Base-by-base conservation (phyloP, 2,797 vertebrate species). In the Erethizon dorsatum region DNA sequence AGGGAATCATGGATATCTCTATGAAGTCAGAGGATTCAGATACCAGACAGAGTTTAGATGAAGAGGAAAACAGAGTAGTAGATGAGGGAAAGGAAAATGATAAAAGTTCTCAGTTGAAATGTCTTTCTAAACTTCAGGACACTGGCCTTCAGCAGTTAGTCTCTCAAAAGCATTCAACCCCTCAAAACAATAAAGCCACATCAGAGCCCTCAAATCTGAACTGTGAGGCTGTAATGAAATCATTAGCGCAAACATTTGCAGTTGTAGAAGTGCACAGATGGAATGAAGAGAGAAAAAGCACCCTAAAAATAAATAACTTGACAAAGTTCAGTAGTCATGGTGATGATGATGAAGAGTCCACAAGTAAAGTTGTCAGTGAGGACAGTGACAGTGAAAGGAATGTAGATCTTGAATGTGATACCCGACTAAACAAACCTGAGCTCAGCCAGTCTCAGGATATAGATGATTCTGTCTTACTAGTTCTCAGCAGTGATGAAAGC, bases 401-500 rank as follows among this genome's bases (percentile, higher is more conserved):
- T 67, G 5, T 31, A 17, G 52, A n/a, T 92, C 69, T 54, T 82
- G 79, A 97, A 59, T 84, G 78, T 79, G 11, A 3, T 85, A 61
- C 91, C 28, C 84, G 45, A 61, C 67, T 83, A 0, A 41, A 73
- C 26, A 77, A 54, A 2, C 45, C 50, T 69, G 78, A 82, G 85
- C 77, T 93, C 37, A 73, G 2, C 67, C 79, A 52, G 59, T 83
- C 87, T 54, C 96, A 69, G 22, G 59, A 45, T 63, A 77, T 61
- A 59, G 90, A 63, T 2, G 5, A 91, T 80, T 97, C 97, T 78
- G 1, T 98, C 80, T 4, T 88, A 0, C 98, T 99, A 95, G 97
- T 99, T 96, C 98, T 99, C 56, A 99, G 99, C 98, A 99, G 99
- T 71, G 99, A 99, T 97, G 99, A 99, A 84, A 98, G 99, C 33